Conservation (phyloP, 64 coral and sea anemone genomes). For the Stichodactyla helianthus region DNA sequence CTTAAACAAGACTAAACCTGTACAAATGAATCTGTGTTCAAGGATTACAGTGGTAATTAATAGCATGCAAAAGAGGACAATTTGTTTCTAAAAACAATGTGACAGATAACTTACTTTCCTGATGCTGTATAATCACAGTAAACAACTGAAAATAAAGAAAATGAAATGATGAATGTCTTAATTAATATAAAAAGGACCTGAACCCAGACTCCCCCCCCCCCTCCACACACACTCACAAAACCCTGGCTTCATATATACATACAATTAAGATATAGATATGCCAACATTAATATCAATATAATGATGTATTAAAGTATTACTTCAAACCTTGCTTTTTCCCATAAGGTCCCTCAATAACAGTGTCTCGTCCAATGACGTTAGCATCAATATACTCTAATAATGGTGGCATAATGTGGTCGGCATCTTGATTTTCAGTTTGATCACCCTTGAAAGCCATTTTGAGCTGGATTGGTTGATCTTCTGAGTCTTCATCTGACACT, state of each 20-base stretch:
- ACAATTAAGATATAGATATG: too few species aligned
- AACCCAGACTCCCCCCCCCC: not conserved
- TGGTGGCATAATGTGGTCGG: constrained; percentile 24
- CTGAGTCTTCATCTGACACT: not conserved
- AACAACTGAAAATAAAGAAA: constrained; percentile 53
- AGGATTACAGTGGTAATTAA: too few species aligned
- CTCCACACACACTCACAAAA: too few species aligned
- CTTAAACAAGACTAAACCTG: too few species aligned
- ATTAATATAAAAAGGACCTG: not conserved
- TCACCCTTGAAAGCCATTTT: not conserved
- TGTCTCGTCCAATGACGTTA: constrained; percentile 69
- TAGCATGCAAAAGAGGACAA: too few species aligned
- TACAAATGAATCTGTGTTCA: too few species aligned
- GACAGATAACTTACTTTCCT: constrained; percentile 56
- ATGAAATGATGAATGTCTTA: not conserved
- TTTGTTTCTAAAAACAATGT: too few species aligned
- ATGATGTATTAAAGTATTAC: too few species aligned
- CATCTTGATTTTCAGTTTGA: not conserved
- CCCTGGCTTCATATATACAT: too few species aligned
- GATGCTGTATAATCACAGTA: constrained; percentile 85
- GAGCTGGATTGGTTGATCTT: not conserved
- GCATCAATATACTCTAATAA: constrained; percentile 72
- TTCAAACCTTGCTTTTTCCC: constrained; percentile 46
- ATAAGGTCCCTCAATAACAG: constrained; percentile 59
- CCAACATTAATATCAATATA: too few species aligned